These are phyloP conservation scores for Polypterus bichir DNA, from an alignment of 2,113 vertebrate species.

Conservation along the genomic window DNA sequence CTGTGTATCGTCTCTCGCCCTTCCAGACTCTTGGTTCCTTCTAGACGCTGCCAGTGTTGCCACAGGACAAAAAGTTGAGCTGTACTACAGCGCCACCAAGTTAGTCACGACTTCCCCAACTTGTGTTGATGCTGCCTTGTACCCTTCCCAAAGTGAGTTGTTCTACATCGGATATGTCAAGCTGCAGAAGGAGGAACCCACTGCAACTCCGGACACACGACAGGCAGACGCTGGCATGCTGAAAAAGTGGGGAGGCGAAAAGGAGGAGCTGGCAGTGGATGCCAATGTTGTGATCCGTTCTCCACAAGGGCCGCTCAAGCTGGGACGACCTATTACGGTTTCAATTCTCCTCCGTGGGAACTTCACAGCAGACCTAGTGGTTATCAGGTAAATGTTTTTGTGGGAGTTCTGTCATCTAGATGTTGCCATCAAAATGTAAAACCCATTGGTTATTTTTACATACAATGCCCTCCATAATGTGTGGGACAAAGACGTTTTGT, in stretches of 20 bases:
- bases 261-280: conserved; percentile 37
- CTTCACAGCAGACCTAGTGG: conserved; percentile 32
- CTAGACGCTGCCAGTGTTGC: conserved; percentile 11
- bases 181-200: conserved; percentile 13
- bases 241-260: conserved; percentile 1
- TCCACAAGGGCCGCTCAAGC: conserved; percentile 32
- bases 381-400: conserved; percentile 33
- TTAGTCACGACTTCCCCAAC: conserved; percentile 14
- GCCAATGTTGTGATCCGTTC: conserved; percentile 36
- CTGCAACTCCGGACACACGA: background rate
- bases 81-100: conserved; percentile 38
- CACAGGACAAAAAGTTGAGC: conserved; percentile 27
- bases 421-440: too few species aligned
- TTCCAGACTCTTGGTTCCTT: conserved; percentile 37
- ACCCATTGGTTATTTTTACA: too few species aligned
- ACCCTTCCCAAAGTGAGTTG: conserved; percentile 32
- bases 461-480: too few species aligned
- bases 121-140: conserved; percentile 27
- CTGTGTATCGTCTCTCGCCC: conserved; percentile 35
- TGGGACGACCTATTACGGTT: conserved; percentile 33
- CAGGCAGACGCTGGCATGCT: too few species aligned
- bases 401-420: too few species aligned
- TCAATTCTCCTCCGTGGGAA: conserved; percentile 40
- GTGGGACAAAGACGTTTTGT: too few species aligned
- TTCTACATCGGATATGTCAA: conserved; percentile 32